Percentiles rank a stretch among this genome's conserved stretches.
Evolutionary conservation across 2,888 invertebrate genomes (phyloP).

Genomic region (Tetanocera ferruginea): DNA sequence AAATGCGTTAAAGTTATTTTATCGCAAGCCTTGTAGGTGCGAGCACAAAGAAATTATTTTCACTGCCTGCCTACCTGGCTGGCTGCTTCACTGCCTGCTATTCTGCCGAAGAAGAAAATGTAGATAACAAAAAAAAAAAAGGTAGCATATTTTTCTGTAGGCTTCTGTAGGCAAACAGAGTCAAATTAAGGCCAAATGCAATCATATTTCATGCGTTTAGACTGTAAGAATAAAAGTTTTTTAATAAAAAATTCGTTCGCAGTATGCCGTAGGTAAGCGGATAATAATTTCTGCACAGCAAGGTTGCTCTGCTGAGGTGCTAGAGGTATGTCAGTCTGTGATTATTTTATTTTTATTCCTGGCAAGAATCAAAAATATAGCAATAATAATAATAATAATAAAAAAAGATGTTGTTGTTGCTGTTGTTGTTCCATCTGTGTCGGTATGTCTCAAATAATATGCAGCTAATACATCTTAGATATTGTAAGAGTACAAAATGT

Average conservation of each 20-base stretch:
- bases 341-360: too few species aligned
- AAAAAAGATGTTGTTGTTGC: too few species aligned
- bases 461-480: not conserved
- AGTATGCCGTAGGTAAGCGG: too few species aligned
- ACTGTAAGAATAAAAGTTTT: constrained; percentile 19
- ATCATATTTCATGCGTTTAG: constrained; percentile 25
- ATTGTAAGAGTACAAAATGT: not conserved
- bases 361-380: too few species aligned
- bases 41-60: not conserved
- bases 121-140: not conserved
- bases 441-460: not conserved
- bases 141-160: constrained; percentile 1
- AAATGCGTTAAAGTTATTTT: constrained; percentile 6
- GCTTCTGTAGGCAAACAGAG: constrained; percentile 1
- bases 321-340: too few species aligned
- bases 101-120: not conserved
- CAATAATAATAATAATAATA: too few species aligned
- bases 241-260: constrained; percentile 22
- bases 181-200: constrained; percentile 28
- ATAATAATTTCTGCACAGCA: too few species aligned
- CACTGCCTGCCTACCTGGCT: not conserved
- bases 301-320: too few species aligned
- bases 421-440: too few species aligned
- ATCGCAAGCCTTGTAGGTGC: constrained; percentile 15
- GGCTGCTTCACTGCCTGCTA: not conserved